phyloP scores from a whole-genome alignment of 2,113 vertebrate species.

The Hirundichthys speculiger region DNA sequence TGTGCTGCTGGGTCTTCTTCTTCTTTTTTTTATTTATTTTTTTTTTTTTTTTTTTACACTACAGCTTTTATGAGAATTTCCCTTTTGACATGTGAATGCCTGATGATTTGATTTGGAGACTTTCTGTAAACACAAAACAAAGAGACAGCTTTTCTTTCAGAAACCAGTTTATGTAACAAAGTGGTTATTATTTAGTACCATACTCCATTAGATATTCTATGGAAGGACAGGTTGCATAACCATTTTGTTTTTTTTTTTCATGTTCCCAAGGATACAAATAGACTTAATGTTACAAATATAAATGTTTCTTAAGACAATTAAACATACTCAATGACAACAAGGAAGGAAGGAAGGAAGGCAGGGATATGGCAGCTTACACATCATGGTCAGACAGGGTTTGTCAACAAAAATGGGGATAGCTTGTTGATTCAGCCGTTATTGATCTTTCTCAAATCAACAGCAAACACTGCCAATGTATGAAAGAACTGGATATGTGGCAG shows the following conservation, averaged over 20 bases:
- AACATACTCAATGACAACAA: conserved; percentile 61
- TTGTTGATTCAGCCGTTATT: conserved; percentile 57
- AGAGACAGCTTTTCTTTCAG: conserved; percentile 43
- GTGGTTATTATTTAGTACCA: conserved; percentile 81
- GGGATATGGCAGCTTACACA: conserved; percentile 68
- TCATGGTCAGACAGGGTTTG: conserved; percentile 41
- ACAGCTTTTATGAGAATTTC: too few species aligned
- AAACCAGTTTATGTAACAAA: conserved; percentile 79
- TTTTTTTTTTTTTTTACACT: too few species aligned
- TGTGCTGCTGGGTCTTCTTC: too few species aligned
- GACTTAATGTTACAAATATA: conserved; percentile 82
- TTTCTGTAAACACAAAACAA: neutral
- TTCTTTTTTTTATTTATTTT: too few species aligned
- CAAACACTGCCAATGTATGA: conserved; percentile 51
- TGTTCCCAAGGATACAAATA: conserved; percentile 75
- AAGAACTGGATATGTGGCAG: conserved; percentile 64
- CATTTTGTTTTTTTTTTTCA: conserved; percentile 50
- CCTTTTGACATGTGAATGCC: too few species aligned
- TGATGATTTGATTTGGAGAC: too few species aligned
- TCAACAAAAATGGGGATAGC: conserved; percentile 53
- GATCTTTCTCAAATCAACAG: conserved; percentile 54
- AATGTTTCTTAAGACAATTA: conserved; percentile 78
- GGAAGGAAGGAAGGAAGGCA: conserved; percentile 72
- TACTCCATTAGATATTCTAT: conserved; percentile 72
- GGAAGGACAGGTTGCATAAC: conserved; percentile 74